Percentiles rank a stretch among this genome's conserved stretches.
These are phyloP conservation scores for Micropoecilia bifurca DNA, from an alignment of 2,797 vertebrate species.

Conservation along the genomic window DNA sequence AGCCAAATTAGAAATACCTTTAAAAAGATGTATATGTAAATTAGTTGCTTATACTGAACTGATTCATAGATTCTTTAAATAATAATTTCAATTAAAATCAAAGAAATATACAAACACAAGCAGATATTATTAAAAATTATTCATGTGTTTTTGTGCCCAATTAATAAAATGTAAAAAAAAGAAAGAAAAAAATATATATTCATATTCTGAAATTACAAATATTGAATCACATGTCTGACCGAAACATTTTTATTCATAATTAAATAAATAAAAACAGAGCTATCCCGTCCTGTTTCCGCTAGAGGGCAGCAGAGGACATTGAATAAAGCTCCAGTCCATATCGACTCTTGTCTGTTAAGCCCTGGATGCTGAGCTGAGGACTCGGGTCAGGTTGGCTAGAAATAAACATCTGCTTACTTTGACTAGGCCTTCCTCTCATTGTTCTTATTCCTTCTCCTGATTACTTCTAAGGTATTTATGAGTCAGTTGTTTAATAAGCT, in stretches of 20 bases:
- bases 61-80: neutral
- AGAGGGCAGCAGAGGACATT: slow-evolving; percentile 70
- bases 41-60: neutral
- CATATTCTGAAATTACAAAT: neutral
- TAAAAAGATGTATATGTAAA: no score
- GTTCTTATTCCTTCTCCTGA: neutral
- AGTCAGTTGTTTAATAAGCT: neutral
- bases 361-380: neutral
- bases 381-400: slow-evolving; percentile 20
- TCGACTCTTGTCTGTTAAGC: neutral
- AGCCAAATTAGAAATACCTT: neutral
- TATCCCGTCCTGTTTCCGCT: slow-evolving; percentile 27
- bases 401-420: slow-evolving; percentile 27
- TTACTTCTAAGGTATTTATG: neutral
- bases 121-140: neutral
- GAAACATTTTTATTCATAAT: neutral
- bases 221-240: neutral
- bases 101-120: neutral
- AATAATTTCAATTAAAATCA: neutral
- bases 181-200: neutral
- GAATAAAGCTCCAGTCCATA: slow-evolving; percentile 11
- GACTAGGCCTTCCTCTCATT: neutral
- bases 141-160: neutral
- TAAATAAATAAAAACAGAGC: neutral
- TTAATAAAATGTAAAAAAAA: neutral